Percentiles rank a stretch among this genome's conserved stretches.
phyloP scores from a whole-genome alignment of 2,797 vertebrate species.

The Pangasius sanitwongsei region DNA sequence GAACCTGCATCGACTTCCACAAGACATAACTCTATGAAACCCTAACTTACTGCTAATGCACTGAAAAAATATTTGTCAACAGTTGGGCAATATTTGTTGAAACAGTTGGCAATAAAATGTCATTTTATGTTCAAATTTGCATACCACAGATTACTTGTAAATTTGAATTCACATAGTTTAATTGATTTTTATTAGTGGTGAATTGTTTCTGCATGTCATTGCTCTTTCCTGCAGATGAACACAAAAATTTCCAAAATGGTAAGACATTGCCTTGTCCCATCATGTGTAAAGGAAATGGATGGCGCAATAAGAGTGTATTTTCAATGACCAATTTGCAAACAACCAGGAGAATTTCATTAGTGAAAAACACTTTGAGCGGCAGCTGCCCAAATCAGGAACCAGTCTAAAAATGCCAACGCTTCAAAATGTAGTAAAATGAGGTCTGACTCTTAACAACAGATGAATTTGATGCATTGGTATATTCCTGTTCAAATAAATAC shows the following conservation, averaged over 20 bases:
- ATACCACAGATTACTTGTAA: not conserved
- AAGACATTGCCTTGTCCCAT: not conserved
- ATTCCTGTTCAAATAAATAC: not conserved
- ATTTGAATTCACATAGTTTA: not conserved
- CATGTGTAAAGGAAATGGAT: not conserved
- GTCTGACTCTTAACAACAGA: not conserved
- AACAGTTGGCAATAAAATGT: not conserved
- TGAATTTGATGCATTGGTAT: not conserved
- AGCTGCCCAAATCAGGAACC: not conserved
- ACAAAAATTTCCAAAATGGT: not conserved
- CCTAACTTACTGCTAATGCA: not conserved
- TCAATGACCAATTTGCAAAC: not conserved
- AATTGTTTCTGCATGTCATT: not conserved
- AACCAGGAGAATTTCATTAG: not conserved
- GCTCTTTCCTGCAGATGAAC: not conserved
- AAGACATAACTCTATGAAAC: not conserved
- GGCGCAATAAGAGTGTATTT: not conserved
- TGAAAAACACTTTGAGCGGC: not conserved
- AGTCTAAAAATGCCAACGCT: not conserved
- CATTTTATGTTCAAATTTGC: not conserved
- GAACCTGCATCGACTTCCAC: not conserved
- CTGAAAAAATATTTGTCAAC: not conserved
- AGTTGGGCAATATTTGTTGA: not conserved
- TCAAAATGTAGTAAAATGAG: not conserved
- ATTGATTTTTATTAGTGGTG: not conserved